phyloP scores from a whole-genome alignment of 2,888 invertebrate species.

The Pogonocherus hispidulus region DNA sequence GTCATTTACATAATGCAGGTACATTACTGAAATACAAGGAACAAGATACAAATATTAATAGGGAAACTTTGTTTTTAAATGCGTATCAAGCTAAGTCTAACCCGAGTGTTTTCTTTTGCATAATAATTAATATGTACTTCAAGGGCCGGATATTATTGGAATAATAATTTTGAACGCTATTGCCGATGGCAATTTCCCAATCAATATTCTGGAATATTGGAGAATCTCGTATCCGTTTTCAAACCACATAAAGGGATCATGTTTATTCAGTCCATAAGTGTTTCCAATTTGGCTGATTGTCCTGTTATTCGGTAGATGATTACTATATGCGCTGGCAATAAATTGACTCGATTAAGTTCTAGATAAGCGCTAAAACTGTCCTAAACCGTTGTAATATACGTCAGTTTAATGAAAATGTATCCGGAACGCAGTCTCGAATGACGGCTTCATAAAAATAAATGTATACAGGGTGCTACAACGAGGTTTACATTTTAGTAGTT shows the following conservation, averaged over 20 bases:
- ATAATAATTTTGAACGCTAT: neutral
- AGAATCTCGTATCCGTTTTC: neutral
- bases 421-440: no score
- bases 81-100: conserved; percentile 11
- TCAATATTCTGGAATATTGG: conserved; percentile 11
- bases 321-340: conserved; percentile 10
- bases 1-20: conserved; percentile 21
- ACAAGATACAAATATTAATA: conserved; percentile 23
- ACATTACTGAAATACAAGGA: conserved; percentile 15
- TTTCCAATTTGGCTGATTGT: conserved; percentile 13
- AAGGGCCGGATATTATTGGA: conserved; percentile 3
- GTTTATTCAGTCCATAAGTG: conserved; percentile 19
- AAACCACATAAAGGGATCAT: conserved; percentile 4
- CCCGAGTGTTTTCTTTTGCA: conserved; percentile 6
- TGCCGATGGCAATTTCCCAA: neutral
- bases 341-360: conserved; percentile 1
- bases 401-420: neutral
- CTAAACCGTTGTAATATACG: neutral
- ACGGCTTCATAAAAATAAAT: no score
- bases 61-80: conserved; percentile 23
- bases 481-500: no score
- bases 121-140: conserved; percentile 4
- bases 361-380: neutral
- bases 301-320: conserved; percentile 11
- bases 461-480: no score